These are phyloP conservation scores for Channallabes apus DNA, from an alignment of 2,797 vertebrate species.

Conservation along the genomic window DNA sequence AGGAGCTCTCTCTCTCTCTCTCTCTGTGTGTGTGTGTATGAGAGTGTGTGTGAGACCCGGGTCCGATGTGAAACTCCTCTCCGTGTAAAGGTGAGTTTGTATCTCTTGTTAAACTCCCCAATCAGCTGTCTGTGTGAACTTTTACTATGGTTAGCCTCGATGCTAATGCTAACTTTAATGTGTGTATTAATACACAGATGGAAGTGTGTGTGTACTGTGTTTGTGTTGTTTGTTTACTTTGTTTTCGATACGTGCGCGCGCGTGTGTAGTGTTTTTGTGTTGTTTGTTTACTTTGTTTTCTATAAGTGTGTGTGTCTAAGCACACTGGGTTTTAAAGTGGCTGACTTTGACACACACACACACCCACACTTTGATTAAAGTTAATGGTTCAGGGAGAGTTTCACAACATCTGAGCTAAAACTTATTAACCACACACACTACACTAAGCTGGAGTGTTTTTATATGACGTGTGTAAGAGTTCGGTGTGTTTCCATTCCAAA, in stretches of 20 bases:
- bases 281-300: not conserved
- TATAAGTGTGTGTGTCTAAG: not conserved
- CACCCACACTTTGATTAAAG: not conserved
- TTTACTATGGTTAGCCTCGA: slow-evolving; percentile 4
- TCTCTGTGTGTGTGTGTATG: not conserved
- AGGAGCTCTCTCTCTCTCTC: not conserved
- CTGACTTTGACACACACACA: not conserved
- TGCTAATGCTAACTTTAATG: slow-evolving; percentile 12
- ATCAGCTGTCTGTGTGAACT: slow-evolving; percentile 1
- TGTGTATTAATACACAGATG: too few relatives aligned
- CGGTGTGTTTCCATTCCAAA: not conserved
- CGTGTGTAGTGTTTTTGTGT: not conserved
- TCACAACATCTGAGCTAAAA: not conserved
- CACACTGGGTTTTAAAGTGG: not conserved
- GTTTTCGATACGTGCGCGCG: not conserved
- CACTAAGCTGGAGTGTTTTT: not conserved
- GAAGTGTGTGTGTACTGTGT: not conserved
- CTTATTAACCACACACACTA: not conserved
- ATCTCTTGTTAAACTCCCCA: not conserved
- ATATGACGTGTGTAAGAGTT: not conserved
- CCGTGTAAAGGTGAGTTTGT: slow-evolving; percentile 26
- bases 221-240: not conserved
- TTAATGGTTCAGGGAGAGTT: not conserved
- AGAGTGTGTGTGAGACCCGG: not conserved
- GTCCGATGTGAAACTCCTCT: slow-evolving; percentile 6